phyloP scores from a whole-genome alignment of 2,888 invertebrate species.

The Eumacrocentrus americanus region DNA sequence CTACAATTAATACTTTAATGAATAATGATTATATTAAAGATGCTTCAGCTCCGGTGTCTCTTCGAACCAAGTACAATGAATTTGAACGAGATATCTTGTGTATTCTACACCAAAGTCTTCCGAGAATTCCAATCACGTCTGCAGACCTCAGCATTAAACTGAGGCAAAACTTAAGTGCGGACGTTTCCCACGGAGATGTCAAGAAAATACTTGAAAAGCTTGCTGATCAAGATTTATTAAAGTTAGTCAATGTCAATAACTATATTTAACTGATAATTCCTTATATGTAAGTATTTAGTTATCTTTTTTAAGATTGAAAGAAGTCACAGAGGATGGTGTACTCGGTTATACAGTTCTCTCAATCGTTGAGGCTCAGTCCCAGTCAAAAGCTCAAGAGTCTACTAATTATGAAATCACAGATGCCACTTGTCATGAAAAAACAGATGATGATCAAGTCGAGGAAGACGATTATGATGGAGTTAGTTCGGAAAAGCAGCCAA shows the following conservation, averaged over 20 bases:
- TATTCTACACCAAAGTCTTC: conserved; percentile 71
- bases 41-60: no score
- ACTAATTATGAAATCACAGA: conserved; percentile 1
- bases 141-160: conserved; percentile 68
- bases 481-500: conserved; percentile 50
- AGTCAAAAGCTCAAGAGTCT: conserved; percentile 41
- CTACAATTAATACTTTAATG: not conserved
- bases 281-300: conserved; percentile 10
- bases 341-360: conserved; percentile 57
- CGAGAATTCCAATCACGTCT: conserved; percentile 76
- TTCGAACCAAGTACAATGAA: conserved; percentile 54
- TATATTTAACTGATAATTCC: not conserved
- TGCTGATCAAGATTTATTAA: conserved; percentile 76
- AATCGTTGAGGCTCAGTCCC: conserved; percentile 49
- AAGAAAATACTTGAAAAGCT: conserved; percentile 79
- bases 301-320: conserved; percentile 50
- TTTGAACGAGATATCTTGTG: conserved; percentile 66
- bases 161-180: conserved; percentile 63
- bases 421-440: conserved; percentile 34
- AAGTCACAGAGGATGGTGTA: conserved; percentile 57
- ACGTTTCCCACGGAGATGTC: conserved; percentile 68
- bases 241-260: conserved; percentile 52
- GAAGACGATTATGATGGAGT: conserved; percentile 48
- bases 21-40: conserved; percentile 26
- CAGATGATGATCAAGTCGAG: conserved; percentile 48